A percentile compares a stretch with the other conserved stretches of the same genome.
Conservation (phyloP, 1,140 invertebrate genomes). For the Drosophila murphyi region DNA sequence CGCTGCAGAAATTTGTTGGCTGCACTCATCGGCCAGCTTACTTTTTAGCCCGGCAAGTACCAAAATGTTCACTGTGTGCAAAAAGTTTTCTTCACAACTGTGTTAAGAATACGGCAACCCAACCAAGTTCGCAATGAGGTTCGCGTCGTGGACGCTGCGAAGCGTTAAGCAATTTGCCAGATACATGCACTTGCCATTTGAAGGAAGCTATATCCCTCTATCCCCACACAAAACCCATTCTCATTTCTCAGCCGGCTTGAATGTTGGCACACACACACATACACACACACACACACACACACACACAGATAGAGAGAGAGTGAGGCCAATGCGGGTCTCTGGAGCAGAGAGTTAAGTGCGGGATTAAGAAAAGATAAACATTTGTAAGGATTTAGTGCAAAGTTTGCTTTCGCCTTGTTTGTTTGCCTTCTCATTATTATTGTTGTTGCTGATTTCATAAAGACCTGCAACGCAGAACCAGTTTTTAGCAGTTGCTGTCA, state of each 20-base stretch:
- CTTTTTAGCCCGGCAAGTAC: conserved; percentile 41
- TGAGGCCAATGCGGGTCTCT: conserved; percentile 70
- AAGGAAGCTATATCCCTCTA: not conserved
- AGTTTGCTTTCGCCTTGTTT: conserved; percentile 77
- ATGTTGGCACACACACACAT: conserved; percentile 18
- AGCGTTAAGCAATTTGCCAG: conserved; percentile 83
- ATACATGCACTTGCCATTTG: conserved; percentile 57
- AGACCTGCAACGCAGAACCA: conserved; percentile 6
- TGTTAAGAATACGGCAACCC: conserved; percentile 72
- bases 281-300: not conserved
- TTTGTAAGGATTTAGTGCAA: conserved; percentile 83
- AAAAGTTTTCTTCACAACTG: conserved; percentile 78
- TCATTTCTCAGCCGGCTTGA: not conserved
- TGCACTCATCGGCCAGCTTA: conserved; percentile 17
- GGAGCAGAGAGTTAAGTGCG: conserved; percentile 72
- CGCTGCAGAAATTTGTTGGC: conserved; percentile 57
- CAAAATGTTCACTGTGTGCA: conserved; percentile 34
- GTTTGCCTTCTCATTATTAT: conserved; percentile 74
- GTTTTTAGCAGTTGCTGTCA: conserved; percentile 19
- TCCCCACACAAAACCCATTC: conserved; percentile 1
- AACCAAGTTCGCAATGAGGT: conserved; percentile 11
- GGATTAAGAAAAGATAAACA: conserved; percentile 84
- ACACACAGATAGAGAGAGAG: not conserved
- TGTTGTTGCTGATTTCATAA: conserved; percentile 38
- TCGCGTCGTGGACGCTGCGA: conserved; percentile 47